Evolutionary conservation across 2,797 vertebrate genomes (phyloP), one percentile per base, ranked within the genome.

Genomic region (Typhlichthys subterraneus): DNA sequence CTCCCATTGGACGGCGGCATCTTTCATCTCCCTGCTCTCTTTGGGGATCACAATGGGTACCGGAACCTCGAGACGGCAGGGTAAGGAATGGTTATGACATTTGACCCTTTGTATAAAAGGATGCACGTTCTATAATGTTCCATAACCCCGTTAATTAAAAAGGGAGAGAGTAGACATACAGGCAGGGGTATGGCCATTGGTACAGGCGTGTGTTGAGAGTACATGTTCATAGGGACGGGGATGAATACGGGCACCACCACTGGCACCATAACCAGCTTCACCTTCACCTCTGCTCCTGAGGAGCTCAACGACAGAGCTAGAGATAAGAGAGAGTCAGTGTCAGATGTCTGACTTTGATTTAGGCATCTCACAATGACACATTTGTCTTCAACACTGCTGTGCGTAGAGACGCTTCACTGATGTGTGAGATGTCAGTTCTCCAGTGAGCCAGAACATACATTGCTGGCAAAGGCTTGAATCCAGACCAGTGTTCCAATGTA

Each of bases 151-250:
- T 42, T 42, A 42, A 8, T 29, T 29, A 29, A 29, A 29, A 29
- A 29, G 23, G 47, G 4, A 33, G 48, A 29, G 23, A 13, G 23
- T 15, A n/a, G 6, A 86, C 81, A 70, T 89, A 98, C 97, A 56
- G 96, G 96, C 61, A 98, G 14, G 50, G 96, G 94, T 77, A 98
- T 59, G 14, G 94, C 91, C 79, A 98, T 59, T 0, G 94, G 94
- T 73, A 96, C 89, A 42, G 96, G 97, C 5, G 94, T 93, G 86
- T 94, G 94, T 82, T 98, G 97, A 49, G 94, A 94, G 86, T 96
- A 99, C 86, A 99, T 92, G 85, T 96, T 95, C 92, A 99, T 88
- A 72, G 97, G 97, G 76, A 99, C 90, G 71, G 97, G 97, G 70
- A 98, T 91, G 86, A 95, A 99, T 80, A 99, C 90, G 0, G 97